Base-by-base conservation (phyloP, 2,113 vertebrate species). In the Thamnophis sirtalis region DNA sequence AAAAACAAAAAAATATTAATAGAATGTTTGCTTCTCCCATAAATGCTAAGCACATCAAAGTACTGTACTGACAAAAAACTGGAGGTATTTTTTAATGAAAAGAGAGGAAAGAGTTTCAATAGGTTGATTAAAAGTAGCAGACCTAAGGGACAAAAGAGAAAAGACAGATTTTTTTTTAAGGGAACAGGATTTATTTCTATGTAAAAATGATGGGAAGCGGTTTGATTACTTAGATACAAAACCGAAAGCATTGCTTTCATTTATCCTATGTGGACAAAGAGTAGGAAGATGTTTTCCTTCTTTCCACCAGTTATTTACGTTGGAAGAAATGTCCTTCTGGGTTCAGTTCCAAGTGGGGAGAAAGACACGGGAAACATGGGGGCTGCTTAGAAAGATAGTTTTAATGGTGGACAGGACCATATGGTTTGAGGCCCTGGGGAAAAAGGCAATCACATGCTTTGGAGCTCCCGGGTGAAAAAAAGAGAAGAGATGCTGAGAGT, bases 191-290 rank as follows among this genome's bases (percentile, higher is more conserved):
- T 50, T 50, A 28, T 28, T 85, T 48, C 10, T 63, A 3, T n/a
- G 58, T 13, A 68, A 63, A 50, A 28, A 49, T 49, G 38, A 9
- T 1, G 9, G 28, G 58, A 68, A 17, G 21, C 24, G 54, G 19
- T 93, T 50, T 88, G 95, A 96, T 94, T 95, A 94, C 85, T 94
- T 95, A 91, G 92, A 90, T 92, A 93, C 94, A 87, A 68, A 63
- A 28, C 9, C 4, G 60, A 63, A 15, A 84, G 68, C 63, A 90
- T 80, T 90, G 56, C 92, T 91, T 68, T 10, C 4, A 2, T 90
- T 68, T 93, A 73, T 17, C 84, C 85, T 80, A 87, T 92, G 4
- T 95, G 91, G 91, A 19, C 86, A 63, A 94, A 90, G 58, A 21
- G 0, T 6, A n/a, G 50, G 94, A 26, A 88, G 56, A 53, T 85